Evolutionary conservation across 2,888 invertebrate species (phyloP).

Genomic region (Ischnura elegans): DNA sequence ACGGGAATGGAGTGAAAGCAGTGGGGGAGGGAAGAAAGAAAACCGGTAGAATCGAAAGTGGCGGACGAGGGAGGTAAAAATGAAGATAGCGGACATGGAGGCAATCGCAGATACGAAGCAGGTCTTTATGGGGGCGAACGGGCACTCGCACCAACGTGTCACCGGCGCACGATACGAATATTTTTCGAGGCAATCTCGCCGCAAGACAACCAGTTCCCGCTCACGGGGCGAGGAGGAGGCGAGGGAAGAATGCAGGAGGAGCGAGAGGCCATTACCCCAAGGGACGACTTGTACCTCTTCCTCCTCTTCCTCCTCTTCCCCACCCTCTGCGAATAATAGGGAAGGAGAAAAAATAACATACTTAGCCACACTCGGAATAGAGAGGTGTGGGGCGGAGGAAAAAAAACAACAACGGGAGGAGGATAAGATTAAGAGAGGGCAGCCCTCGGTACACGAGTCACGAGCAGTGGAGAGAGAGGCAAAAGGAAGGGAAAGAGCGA

Average conservation of each 20-base stretch:
- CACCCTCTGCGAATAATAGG: background rate
- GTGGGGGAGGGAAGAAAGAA: background rate
- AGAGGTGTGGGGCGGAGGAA: background rate
- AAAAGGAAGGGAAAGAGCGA: background rate
- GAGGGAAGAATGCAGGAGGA: background rate
- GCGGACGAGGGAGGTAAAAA: background rate
- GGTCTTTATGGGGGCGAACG: background rate
- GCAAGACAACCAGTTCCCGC: background rate
- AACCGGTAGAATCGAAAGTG: conserved; percentile 29
- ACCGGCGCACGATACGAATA: background rate
- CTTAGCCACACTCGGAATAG: background rate
- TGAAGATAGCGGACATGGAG: background rate
- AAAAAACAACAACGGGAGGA: background rate
- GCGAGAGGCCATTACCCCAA: conserved; percentile 2
- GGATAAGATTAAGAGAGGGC: background rate
- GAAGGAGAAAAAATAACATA: background rate
- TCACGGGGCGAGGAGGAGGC: background rate
- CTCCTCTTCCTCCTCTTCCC: conserved; percentile 6
- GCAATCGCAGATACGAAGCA: background rate
- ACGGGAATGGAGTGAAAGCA: background rate
- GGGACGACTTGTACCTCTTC: background rate
- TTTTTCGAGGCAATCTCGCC: conserved; percentile 15
- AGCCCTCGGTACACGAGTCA: conserved; percentile 42
- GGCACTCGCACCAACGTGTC: background rate
- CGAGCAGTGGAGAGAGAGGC: conserved; percentile 32